Conservation (phyloP, 1,140 invertebrate species). For the Bicyclus anynana region DNA sequence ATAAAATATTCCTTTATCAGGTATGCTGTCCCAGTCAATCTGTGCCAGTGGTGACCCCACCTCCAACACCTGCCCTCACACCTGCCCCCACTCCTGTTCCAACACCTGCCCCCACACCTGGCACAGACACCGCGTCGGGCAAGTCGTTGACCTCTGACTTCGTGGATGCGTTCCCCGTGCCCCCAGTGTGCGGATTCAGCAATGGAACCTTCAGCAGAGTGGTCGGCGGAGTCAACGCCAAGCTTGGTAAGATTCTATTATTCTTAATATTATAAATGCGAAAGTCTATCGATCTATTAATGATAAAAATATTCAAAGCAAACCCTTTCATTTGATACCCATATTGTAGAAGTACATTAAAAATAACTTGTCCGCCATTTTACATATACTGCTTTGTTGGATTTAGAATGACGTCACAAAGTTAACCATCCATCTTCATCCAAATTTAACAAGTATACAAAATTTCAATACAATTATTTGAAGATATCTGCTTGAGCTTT, state of each 20-base stretch:
- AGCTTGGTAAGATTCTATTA: constrained; percentile 45
- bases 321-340: no score
- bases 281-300: no score
- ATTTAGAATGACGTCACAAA: no score
- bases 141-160: constrained; percentile 26
- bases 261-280: no score
- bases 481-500: no score
- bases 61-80: constrained; percentile 3
- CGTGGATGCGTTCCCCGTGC: constrained; percentile 36
- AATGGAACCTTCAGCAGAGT: constrained; percentile 48
- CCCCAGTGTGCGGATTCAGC: constrained; percentile 51
- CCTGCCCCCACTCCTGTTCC: constrained; percentile 8
- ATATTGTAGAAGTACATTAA: no score
- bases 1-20: constrained; percentile 22
- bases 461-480: no score
- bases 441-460: no score
- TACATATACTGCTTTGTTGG: no score
- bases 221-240: constrained; percentile 53
- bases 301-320: no score
- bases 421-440: no score
- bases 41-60: constrained; percentile 26
- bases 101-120: constrained; percentile 1
- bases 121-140: background rate
- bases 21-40: constrained; percentile 48
- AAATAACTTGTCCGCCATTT: no score